Evolutionary conservation across 1,140 invertebrate genomes (phyloP).

Genomic region (Rhizoglyphus robini): DNA sequence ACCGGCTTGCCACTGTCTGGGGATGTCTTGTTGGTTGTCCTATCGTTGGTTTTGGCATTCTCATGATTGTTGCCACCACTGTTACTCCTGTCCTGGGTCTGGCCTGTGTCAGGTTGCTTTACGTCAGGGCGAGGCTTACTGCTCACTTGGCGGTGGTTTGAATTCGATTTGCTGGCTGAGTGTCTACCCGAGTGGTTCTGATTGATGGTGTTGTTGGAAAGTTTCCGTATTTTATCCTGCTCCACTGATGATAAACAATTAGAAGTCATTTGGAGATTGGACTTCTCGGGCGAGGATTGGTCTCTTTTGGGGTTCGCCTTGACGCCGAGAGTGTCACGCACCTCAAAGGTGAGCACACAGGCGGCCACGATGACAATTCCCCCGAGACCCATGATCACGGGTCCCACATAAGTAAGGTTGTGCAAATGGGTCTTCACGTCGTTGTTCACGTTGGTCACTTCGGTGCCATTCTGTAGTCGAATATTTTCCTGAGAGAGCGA

Average conservation of each 20-base stretch:
- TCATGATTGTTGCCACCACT: too few species aligned
- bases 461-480: conserved; percentile 61
- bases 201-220: background rate
- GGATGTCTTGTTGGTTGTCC: background rate
- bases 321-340: conserved; percentile 22
- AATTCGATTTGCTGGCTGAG: too few species aligned
- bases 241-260: too few species aligned
- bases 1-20: background rate
- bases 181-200: background rate
- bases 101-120: too few species aligned
- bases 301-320: conserved; percentile 22
- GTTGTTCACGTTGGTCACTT: conserved; percentile 37
- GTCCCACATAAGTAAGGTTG: conserved; percentile 76
- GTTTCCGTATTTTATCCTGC: too few species aligned
- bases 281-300: background rate
- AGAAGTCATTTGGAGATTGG: too few species aligned
- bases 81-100: too few species aligned
- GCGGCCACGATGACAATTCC: conserved; percentile 82
- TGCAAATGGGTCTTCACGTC: conserved; percentile 47
- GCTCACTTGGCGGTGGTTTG: too few species aligned
- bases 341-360: conserved; percentile 88
- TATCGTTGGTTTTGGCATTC: background rate
- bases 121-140: too few species aligned
- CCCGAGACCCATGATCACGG: conserved; percentile 82
- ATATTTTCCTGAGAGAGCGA: conserved; percentile 61